phyloP scores from a whole-genome alignment of 2,113 vertebrate species.

The Equus przewalskii region DNA sequence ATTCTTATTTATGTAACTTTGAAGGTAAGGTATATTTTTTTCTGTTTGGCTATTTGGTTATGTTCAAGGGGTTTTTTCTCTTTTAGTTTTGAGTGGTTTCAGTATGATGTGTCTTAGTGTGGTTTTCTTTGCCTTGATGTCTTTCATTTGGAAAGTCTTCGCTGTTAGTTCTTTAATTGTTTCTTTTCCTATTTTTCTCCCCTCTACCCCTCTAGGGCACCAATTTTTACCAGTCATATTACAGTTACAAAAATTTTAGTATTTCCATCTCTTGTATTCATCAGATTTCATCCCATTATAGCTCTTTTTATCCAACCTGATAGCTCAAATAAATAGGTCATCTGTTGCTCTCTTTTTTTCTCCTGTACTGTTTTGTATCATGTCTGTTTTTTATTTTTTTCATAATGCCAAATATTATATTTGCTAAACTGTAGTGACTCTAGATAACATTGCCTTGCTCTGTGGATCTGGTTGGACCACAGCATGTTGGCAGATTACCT shows the following conservation, averaged over 20 bases:
- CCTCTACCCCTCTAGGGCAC: background rate
- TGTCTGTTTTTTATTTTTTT: background rate
- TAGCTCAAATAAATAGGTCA: background rate
- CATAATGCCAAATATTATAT: background rate
- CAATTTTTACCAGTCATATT: background rate
- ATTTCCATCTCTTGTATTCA: background rate
- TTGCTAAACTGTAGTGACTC: background rate
- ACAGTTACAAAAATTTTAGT: background rate
- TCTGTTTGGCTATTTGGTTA: background rate
- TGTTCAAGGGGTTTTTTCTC: background rate
- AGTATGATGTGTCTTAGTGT: background rate
- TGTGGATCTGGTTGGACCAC: background rate
- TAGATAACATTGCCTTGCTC: slow-evolving; percentile 1
- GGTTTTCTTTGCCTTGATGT: background rate
- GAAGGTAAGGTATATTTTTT: background rate
- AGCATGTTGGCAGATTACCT: background rate
- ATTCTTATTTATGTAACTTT: background rate
- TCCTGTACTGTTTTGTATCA: background rate
- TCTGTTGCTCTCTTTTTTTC: background rate
- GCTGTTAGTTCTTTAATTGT: background rate
- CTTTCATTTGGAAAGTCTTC: slow-evolving; percentile 18
- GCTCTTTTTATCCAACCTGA: background rate
- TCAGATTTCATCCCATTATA: slow-evolving; percentile 1
- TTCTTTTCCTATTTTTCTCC: background rate
- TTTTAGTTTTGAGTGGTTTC: background rate